Percentiles rank a stretch among this genome's conserved stretches.
Conservation (phyloP, 2,797 vertebrate genomes). For the Melanotaenia maccullochi region DNA sequence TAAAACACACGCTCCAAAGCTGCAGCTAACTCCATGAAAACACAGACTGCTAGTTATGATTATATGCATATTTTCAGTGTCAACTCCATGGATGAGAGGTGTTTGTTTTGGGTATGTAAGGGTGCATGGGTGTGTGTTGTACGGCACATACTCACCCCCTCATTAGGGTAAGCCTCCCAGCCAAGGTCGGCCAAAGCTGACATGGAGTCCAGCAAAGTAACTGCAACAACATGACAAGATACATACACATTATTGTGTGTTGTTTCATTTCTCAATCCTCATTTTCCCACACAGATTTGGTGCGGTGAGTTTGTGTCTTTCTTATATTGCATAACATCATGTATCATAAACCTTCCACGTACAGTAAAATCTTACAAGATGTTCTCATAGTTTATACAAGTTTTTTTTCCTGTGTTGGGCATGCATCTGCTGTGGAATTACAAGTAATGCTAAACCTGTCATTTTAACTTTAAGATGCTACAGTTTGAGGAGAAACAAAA, state of each 20-base stretch:
- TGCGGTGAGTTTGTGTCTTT: neutral
- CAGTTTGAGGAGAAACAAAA: slow-evolving; percentile 44
- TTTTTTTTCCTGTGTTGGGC: slow-evolving; percentile 39
- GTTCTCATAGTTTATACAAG: slow-evolving; percentile 24
- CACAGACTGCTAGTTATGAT: slow-evolving; percentile 32
- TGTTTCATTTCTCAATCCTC: neutral
- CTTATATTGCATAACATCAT: slow-evolving; percentile 2
- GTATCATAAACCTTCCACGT: slow-evolving; percentile 6
- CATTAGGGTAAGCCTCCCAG: slow-evolving; percentile 87
- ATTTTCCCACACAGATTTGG: neutral
- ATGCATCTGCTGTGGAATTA: slow-evolving; percentile 37
- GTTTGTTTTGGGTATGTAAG: slow-evolving; percentile 13
- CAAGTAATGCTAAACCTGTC: slow-evolving; percentile 43
- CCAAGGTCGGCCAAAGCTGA: slow-evolving; percentile 87
- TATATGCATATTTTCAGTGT: slow-evolving; percentile 24
- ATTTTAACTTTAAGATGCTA: slow-evolving; percentile 42
- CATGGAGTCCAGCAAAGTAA: slow-evolving; percentile 88
- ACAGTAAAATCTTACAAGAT: slow-evolving; percentile 17
- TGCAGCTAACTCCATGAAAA: slow-evolving; percentile 31
- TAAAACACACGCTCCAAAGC: slow-evolving; percentile 55
- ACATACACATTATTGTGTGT: neutral
- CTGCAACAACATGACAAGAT: slow-evolving; percentile 66
- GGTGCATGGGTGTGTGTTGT: slow-evolving; percentile 25
- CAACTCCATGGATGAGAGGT: slow-evolving; percentile 3
- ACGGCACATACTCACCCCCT: slow-evolving; percentile 83